Evolutionary conservation across 2,888 invertebrate genomes (phyloP).

Genomic region (Amiota communis): DNA sequence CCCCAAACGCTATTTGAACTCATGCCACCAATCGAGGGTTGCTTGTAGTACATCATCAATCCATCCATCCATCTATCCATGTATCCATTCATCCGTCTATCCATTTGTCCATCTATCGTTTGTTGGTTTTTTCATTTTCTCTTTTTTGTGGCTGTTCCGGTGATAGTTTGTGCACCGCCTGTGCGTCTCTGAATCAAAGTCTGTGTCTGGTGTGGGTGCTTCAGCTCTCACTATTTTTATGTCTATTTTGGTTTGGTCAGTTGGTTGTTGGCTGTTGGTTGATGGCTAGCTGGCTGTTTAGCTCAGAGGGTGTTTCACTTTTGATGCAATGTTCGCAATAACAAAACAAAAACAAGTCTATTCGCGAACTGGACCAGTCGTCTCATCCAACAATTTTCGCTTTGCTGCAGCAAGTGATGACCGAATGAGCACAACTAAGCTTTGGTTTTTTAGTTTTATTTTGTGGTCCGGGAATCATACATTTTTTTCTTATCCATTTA

Average conservation of each 20-base stretch:
- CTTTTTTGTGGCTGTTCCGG: slow-evolving; percentile 7
- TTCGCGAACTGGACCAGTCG: too few species aligned
- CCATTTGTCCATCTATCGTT: not conserved
- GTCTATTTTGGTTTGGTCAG: slow-evolving; percentile 28
- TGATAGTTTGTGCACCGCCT: not conserved
- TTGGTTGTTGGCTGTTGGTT: not conserved
- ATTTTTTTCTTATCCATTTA: slow-evolving; percentile 5
- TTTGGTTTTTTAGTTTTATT: slow-evolving; percentile 17
- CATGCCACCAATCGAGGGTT: not conserved
- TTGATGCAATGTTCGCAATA: slow-evolving; percentile 8
- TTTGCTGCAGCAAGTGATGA: not conserved
- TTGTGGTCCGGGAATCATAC: slow-evolving; percentile 2
- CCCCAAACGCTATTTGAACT: not conserved
- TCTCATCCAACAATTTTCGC: not conserved
- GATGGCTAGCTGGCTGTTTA: not conserved
- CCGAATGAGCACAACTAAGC: slow-evolving; percentile 7
- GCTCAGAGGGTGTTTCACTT: slow-evolving; percentile 18
- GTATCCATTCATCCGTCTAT: too few species aligned
- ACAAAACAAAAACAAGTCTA: not conserved
- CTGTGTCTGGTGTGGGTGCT: not conserved
- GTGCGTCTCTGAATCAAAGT: not conserved
- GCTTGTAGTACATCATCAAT: not conserved
- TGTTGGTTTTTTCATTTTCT: not conserved
- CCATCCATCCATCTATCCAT: not conserved
- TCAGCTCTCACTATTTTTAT: not conserved